Conservation (phyloP, 2,888 invertebrate genomes). For the Fissipunctia ypsillon region DNA sequence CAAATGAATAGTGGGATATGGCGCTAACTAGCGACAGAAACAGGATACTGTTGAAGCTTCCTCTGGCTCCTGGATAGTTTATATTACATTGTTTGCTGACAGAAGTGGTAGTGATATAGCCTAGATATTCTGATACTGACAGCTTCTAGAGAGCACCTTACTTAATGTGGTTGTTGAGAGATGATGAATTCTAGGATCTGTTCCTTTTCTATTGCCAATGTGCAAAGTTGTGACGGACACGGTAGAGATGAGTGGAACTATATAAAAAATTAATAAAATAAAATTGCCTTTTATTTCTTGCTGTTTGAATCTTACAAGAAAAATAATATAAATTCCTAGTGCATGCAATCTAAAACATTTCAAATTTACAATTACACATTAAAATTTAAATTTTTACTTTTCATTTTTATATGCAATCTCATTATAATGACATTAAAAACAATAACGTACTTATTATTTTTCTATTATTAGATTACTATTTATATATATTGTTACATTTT, state of each 20-base stretch:
- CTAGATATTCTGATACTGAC: not conserved
- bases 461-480: no score
- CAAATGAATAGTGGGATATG: conserved; percentile 47
- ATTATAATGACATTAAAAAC: no score
- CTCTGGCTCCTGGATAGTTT: conserved; percentile 13
- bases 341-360: no score
- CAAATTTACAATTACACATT: no score
- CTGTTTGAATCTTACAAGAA: no score
- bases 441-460: no score
- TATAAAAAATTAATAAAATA: no score
- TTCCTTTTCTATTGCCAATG: not conserved
- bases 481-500: no score
- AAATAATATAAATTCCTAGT: no score
- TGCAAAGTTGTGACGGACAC: not conserved
- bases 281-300: no score
- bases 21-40: conserved; percentile 35
- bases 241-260: not conserved
- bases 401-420: no score
- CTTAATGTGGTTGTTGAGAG: not conserved
- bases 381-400: no score
- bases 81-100: conserved; percentile 14
- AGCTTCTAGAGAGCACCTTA: not conserved
- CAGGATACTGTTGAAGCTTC: conserved; percentile 20
- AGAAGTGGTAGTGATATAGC: not conserved
- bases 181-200: not conserved